Percentiles rank a stretch among this genome's conserved stretches.
Evolutionary conservation across 1,140 invertebrate species (phyloP).

Genomic region (Coelopa frigida): DNA sequence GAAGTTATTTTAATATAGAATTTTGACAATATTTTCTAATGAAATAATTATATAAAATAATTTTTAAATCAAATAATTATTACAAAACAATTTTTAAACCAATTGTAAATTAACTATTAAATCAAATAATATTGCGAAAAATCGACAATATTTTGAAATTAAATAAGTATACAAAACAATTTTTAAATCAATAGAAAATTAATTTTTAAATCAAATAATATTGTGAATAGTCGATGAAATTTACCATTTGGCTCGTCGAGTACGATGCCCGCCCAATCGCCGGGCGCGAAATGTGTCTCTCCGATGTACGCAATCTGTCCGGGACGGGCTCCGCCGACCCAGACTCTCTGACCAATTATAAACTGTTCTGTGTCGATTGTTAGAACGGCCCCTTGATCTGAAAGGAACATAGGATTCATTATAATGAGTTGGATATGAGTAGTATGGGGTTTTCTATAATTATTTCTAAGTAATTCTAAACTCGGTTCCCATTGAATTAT

Average conservation of each 20-base stretch:
- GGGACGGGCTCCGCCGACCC: slow-evolving; percentile 91
- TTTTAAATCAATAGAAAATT: background rate
- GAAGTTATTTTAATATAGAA: background rate
- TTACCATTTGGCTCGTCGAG: slow-evolving; percentile 86
- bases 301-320: slow-evolving; percentile 95
- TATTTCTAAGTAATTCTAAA: no score
- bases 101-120: background rate
- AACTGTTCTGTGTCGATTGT: slow-evolving; percentile 91
- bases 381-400: slow-evolving; percentile 75
- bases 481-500: no score
- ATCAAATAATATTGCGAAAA: no score
- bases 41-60: background rate
- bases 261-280: slow-evolving; percentile 95
- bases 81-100: background rate
- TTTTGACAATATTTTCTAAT: no score
- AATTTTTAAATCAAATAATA: no score
- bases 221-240: slow-evolving; percentile 2
- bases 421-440: no score
- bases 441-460: no score
- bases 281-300: slow-evolving; percentile 92
- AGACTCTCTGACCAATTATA: slow-evolving; percentile 90
- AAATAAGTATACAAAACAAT: background rate
- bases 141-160: no score
- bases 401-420: no score
- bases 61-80: no score